phyloP scores from a whole-genome alignment of 1,140 invertebrate species.

The Gerris buenoi region DNA sequence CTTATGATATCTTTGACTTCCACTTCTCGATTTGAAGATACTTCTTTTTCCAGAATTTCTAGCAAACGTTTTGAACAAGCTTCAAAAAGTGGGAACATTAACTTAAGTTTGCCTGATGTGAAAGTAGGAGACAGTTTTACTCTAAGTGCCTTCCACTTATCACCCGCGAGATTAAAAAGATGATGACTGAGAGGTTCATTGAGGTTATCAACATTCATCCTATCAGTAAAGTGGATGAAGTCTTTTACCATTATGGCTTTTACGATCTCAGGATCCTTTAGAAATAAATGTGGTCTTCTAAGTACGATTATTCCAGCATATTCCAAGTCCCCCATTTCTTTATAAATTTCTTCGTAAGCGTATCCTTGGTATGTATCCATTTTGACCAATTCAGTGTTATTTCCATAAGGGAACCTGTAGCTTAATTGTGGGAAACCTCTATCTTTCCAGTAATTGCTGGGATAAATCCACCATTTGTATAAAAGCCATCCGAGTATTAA shows the following conservation, averaged over 20 bases:
- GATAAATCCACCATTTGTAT: not conserved
- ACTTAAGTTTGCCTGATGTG: constrained; percentile 29
- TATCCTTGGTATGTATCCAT: not conserved
- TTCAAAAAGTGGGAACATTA: constrained; percentile 29
- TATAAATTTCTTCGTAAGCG: not conserved
- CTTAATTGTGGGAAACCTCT: not conserved
- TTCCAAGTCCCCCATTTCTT: not conserved
- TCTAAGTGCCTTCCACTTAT: constrained; percentile 40
- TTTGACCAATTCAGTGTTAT: no score
- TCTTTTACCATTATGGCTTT: constrained; percentile 35
- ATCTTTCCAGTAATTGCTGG: constrained; percentile 3
- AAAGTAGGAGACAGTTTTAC: constrained; percentile 44
- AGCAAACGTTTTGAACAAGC: constrained; percentile 21
- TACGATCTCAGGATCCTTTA: constrained; percentile 36
- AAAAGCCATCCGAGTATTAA: constrained; percentile 5
- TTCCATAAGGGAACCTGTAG: constrained; percentile 1
- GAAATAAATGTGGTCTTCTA: constrained; percentile 31
- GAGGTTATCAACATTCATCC: constrained; percentile 26
- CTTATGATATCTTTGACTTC: constrained; percentile 34
- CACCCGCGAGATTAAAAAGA: constrained; percentile 23
- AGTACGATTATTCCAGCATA: constrained; percentile 34
- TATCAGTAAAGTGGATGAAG: constrained; percentile 34
- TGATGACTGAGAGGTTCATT: constrained; percentile 21
- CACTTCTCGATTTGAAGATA: constrained; percentile 17
- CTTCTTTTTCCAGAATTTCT: not conserved